Evolutionary conservation across 2,888 invertebrate species (phyloP).

Genomic region (Trypoxylon attenuatum): DNA sequence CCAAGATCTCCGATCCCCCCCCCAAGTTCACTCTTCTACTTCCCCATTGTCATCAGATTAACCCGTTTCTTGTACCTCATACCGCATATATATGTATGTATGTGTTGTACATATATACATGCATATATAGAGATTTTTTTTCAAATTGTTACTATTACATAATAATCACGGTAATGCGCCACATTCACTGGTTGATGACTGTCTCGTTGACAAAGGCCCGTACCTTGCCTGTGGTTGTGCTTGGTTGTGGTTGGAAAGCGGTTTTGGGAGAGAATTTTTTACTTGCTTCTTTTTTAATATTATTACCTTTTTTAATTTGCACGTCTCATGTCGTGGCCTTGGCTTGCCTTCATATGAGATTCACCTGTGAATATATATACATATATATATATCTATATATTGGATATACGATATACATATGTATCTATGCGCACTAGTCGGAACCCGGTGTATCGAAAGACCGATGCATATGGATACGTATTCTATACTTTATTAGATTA

Average conservation of each 20-base stretch:
- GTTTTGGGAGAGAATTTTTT: conserved; percentile 74
- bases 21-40: not conserved
- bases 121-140: conserved; percentile 52
- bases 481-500: conserved; percentile 48
- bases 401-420: conserved; percentile 52
- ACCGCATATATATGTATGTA: conserved; percentile 33
- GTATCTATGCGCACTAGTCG: conserved; percentile 40
- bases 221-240: conserved; percentile 74
- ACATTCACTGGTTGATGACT: conserved; percentile 72
- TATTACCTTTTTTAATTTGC: conserved; percentile 73
- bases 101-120: conserved; percentile 22
- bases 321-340: conserved; percentile 75
- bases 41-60: conserved; percentile 34
- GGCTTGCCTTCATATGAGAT: conserved; percentile 74
- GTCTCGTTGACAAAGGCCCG: conserved; percentile 72
- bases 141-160: conserved; percentile 66
- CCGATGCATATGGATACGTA: conserved; percentile 26
- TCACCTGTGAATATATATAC: conserved; percentile 70
- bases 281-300: conserved; percentile 71
- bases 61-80: conserved; percentile 55
- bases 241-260: conserved; percentile 74
- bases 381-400: conserved; percentile 45
- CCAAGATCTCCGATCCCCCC: not conserved
- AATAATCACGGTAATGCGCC: conserved; percentile 73
- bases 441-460: conserved; percentile 9